Evolutionary conservation across 2,797 vertebrate species (phyloP).

Genomic region (Moxostoma hubbsi): DNA sequence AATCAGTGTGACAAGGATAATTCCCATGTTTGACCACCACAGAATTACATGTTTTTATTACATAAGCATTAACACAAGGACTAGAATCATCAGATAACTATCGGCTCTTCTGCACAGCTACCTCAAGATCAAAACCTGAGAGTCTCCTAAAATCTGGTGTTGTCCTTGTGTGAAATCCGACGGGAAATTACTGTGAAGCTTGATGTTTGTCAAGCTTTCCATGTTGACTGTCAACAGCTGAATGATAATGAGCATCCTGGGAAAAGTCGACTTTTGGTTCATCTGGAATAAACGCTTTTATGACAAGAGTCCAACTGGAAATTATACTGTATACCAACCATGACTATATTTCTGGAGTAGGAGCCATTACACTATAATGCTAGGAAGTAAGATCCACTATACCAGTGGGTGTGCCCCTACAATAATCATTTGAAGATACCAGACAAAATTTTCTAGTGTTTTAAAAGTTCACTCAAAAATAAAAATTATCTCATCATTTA

Average conservation of each 20-base stretch:
- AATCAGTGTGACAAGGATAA: neutral
- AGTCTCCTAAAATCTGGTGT: conserved; percentile 20
- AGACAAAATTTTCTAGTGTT: neutral
- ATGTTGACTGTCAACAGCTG: conserved; percentile 54
- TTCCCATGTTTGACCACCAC: neutral
- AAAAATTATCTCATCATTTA: no score
- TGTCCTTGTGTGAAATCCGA: conserved; percentile 28
- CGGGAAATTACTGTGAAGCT: conserved; percentile 27
- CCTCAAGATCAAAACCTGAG: conserved; percentile 17
- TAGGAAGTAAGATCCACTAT: neutral
- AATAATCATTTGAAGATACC: conserved; percentile 19
- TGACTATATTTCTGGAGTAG: conserved; percentile 41
- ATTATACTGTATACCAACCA: conserved; percentile 26
- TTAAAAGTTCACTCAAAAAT: neutral
- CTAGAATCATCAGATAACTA: neutral
- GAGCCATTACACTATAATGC: conserved; percentile 7
- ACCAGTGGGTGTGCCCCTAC: conserved; percentile 12
- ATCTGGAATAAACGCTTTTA: conserved; percentile 47
- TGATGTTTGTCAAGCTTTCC: conserved; percentile 52
- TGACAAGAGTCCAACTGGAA: conserved; percentile 36
- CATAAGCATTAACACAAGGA: neutral
- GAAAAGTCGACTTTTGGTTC: conserved; percentile 44
- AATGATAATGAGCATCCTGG: conserved; percentile 52
- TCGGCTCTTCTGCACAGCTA: conserved; percentile 1
- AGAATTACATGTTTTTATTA: conserved; percentile 23